Conservation (phyloP, 2,113 vertebrate genomes). For the Platichthys flesus region DNA sequence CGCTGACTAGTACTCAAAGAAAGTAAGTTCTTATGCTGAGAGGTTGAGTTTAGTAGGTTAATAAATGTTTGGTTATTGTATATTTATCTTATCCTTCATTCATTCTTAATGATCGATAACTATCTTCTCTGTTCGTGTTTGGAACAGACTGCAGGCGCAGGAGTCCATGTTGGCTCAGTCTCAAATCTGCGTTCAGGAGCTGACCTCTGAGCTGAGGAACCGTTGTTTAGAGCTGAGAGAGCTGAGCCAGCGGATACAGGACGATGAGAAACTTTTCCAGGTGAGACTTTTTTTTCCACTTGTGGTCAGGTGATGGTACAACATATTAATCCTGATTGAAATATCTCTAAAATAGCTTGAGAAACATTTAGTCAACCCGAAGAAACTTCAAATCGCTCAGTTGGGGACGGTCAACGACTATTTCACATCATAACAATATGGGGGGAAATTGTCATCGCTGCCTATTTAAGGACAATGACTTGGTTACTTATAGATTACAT, state of each 20-base stretch:
- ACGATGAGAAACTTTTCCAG: constrained; percentile 78
- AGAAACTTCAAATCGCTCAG: too few relatives aligned
- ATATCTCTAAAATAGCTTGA: too few relatives aligned
- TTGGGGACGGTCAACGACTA: too few relatives aligned
- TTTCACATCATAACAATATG: too few relatives aligned
- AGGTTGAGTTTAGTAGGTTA: neutral
- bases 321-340: too few relatives aligned
- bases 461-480: too few relatives aligned
- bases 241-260: constrained; percentile 54
- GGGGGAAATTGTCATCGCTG: too few relatives aligned
- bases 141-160: constrained; percentile 71
- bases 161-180: constrained; percentile 76
- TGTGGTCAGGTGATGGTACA: too few relatives aligned
- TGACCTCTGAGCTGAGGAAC: constrained; percentile 81
- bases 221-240: constrained; percentile 81
- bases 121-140: neutral
- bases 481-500: too few relatives aligned
- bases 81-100: neutral
- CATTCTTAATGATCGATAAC: neutral
- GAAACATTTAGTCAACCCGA: too few relatives aligned
- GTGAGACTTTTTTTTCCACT: constrained; percentile 47
- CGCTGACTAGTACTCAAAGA: constrained; percentile 84
- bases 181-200: constrained; percentile 82
- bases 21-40: constrained; percentile 79
- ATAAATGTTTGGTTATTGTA: neutral